A percentile compares a stretch with the other conserved stretches of the same genome.
Conservation (phyloP, 2,888 invertebrate genomes). For the Carabus problematicus region DNA sequence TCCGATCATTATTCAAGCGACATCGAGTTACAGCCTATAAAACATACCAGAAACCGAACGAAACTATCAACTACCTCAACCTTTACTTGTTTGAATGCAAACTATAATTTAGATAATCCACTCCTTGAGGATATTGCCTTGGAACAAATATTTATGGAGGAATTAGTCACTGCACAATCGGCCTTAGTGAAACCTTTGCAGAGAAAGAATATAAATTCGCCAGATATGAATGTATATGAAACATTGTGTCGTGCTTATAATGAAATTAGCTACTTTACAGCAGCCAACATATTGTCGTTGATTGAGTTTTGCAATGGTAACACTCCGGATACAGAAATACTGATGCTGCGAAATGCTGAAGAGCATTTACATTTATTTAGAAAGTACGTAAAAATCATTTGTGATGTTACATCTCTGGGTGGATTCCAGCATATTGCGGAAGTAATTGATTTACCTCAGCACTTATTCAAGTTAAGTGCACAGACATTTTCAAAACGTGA, state of each 20-base stretch:
- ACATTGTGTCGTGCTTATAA: constrained; percentile 71
- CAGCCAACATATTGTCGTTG: constrained; percentile 72
- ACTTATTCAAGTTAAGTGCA: constrained; percentile 52
- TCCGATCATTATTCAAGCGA: constrained; percentile 31
- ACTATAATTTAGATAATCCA: constrained; percentile 44
- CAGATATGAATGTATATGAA: constrained; percentile 69
- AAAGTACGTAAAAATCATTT: constrained; percentile 73
- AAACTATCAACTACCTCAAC: constrained; percentile 49
- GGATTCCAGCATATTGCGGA: constrained; percentile 73
- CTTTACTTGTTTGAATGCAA: constrained; percentile 51
- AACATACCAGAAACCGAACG: constrained; percentile 37
- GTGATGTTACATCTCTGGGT: constrained; percentile 75
- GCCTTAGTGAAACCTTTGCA: constrained; percentile 70
- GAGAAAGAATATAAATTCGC: constrained; percentile 65
- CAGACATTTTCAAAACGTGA: constrained; percentile 53
- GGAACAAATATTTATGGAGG: constrained; percentile 75
- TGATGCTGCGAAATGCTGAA: constrained; percentile 73
- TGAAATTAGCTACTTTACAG: constrained; percentile 73
- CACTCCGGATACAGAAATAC: constrained; percentile 70
- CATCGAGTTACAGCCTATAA: constrained; percentile 32
- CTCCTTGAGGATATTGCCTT: constrained; percentile 55
- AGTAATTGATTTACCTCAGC: constrained; percentile 67
- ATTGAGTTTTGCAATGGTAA: constrained; percentile 74
- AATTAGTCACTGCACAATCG: constrained; percentile 69
- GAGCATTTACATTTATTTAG: constrained; percentile 76